Percentiles rank a stretch among this genome's conserved stretches.
Conservation (phyloP, 2,113 vertebrate species). For the Nothocercus julius region DNA sequence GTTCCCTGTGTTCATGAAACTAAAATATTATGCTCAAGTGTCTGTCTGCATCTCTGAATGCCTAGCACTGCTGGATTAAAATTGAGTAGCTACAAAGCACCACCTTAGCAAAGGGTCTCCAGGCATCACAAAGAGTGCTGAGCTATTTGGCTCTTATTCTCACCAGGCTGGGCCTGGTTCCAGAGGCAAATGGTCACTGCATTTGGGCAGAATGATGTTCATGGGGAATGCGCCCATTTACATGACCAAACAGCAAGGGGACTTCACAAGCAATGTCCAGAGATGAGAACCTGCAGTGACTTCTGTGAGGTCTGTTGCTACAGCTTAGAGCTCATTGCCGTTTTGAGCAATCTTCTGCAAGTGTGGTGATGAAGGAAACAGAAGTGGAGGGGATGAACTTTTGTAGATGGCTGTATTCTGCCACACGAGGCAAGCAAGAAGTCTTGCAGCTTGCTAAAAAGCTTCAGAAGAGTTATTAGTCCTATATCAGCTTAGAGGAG, state of each 20-base stretch:
- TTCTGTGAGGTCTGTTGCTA: not conserved
- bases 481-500: not conserved
- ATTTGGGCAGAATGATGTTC: not conserved
- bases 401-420: not conserved
- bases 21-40: not conserved
- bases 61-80: not conserved
- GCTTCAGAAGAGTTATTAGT: not conserved
- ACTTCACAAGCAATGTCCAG: not conserved
- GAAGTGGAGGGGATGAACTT: not conserved
- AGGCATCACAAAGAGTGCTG: accelerated
- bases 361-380: not conserved
- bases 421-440: not conserved
- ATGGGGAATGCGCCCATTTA: not conserved
- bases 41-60: not conserved
- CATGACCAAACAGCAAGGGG: not conserved
- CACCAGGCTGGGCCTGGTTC: not conserved
- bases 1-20: not conserved
- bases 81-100: not conserved
- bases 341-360: not conserved
- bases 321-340: not conserved
- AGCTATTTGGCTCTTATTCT: not conserved
- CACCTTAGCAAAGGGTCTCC: not conserved
- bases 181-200: not conserved
- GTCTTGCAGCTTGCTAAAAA: not conserved
- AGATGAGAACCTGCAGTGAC: not conserved